Percentiles rank a stretch among this genome's conserved stretches.
These are phyloP conservation scores for Aspidiotus destructor DNA, from an alignment of 2,888 invertebrate genomes.

Conservation along the genomic window DNA sequence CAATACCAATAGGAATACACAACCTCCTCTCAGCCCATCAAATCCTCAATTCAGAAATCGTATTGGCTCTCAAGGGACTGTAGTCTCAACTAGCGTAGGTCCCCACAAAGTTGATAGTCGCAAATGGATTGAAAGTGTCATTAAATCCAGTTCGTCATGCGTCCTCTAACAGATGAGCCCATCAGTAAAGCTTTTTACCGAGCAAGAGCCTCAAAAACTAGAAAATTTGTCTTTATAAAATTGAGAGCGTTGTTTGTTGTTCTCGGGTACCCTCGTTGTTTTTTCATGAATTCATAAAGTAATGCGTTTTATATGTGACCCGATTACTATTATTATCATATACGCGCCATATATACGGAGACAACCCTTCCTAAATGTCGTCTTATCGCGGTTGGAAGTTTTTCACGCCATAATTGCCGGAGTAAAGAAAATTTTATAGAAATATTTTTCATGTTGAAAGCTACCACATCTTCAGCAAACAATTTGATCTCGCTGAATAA, in stretches of 20 bases:
- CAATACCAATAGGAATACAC: too few relatives aligned
- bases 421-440: conserved; percentile 5
- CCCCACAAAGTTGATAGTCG: too few relatives aligned
- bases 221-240: conserved; percentile 4
- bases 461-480: conserved; percentile 1
- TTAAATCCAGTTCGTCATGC: too few relatives aligned
- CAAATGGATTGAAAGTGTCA: too few relatives aligned
- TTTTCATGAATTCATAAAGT: conserved; percentile 10
- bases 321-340: conserved; percentile 9
- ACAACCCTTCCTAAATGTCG: conserved; percentile 9
- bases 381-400: neutral
- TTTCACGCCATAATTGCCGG: neutral
- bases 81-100: too few relatives aligned
- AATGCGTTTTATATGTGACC: conserved; percentile 21
- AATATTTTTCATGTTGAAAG: neutral
- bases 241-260: conserved; percentile 19
- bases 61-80: too few relatives aligned
- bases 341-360: too few relatives aligned
- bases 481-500: neutral
- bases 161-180: too few relatives aligned
- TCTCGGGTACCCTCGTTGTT: conserved; percentile 20
- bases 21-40: too few relatives aligned
- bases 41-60: too few relatives aligned
- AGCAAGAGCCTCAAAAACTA: too few relatives aligned
- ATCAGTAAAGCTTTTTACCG: too few relatives aligned